These are phyloP conservation scores for Nudaria mundana DNA, from an alignment of 2,888 invertebrate genomes.

Conservation along the genomic window DNA sequence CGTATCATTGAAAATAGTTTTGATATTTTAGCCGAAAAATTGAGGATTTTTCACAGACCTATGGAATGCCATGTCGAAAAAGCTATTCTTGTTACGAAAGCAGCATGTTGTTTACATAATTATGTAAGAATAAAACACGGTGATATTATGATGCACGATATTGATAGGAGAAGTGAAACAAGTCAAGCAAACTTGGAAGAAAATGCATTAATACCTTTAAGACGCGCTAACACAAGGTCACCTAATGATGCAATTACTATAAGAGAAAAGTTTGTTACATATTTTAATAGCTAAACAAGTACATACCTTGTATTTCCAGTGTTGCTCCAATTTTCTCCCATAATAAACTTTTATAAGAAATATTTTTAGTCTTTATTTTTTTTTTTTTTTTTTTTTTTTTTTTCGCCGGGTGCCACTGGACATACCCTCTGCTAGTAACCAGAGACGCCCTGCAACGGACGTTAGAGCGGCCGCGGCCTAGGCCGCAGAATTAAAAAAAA, in stretches of 20 bases:
- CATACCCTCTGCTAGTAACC: too few species aligned
- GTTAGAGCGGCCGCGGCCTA: too few species aligned
- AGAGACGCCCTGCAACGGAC: too few species aligned
- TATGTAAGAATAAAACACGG: neutral
- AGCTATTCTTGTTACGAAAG: neutral
- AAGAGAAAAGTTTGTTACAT: neutral
- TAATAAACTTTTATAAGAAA: neutral
- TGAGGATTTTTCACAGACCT: constrained; percentile 2
- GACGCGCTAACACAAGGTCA: neutral
- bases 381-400: too few species aligned
- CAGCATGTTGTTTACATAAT: neutral
- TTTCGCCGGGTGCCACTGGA: too few species aligned
- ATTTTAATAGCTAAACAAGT: neutral
- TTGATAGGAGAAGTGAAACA: neutral
- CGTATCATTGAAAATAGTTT: neutral
- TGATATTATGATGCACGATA: neutral
- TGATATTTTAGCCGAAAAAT: neutral
- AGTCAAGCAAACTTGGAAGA: neutral
- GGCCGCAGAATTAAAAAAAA: too few species aligned
- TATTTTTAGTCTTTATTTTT: too few species aligned
- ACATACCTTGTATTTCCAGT: neutral
- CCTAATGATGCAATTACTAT: neutral
- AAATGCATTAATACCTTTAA: neutral
- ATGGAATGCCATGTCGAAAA: constrained; percentile 1
- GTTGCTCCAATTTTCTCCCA: neutral